phyloP scores from a whole-genome alignment of 2,113 vertebrate genomes.

The Blennius ocellaris region DNA sequence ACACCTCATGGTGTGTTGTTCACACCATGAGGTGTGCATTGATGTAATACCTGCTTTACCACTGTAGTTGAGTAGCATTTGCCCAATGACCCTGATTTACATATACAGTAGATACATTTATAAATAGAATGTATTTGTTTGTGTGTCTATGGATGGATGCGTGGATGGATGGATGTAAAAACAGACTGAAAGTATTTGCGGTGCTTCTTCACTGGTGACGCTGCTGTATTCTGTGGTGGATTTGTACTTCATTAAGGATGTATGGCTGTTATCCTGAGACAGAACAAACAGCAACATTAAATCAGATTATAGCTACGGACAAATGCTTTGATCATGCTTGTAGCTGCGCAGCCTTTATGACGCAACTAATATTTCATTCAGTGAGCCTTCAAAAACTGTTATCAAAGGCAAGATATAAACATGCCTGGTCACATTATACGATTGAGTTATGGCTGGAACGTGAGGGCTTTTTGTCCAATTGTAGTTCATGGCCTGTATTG shows the following conservation, averaged over 20 bases:
- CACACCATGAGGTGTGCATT: too few species aligned
- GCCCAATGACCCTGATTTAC: too few species aligned
- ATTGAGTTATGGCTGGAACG: not conserved
- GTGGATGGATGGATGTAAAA: too few species aligned
- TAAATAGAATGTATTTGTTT: too few species aligned
- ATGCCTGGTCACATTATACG: not conserved
- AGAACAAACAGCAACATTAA: not conserved
- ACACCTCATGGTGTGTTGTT: too few species aligned
- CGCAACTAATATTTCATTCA: not conserved
- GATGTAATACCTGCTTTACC: too few species aligned
- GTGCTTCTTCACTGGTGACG: conserved; percentile 16
- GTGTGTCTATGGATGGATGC: too few species aligned
- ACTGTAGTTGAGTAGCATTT: too few species aligned
- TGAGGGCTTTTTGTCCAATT: too few species aligned
- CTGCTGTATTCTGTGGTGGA: conserved; percentile 6
- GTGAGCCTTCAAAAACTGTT: not conserved
- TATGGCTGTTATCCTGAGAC: conserved; percentile 15
- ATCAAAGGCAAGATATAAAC: not conserved
- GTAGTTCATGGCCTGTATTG: too few species aligned
- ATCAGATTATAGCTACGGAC: too few species aligned
- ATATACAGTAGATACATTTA: too few species aligned
- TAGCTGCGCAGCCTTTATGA: not conserved
- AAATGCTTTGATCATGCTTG: not conserved
- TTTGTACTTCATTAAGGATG: conserved; percentile 8
- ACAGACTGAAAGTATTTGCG: not conserved